These are phyloP conservation scores for Pachypeltis micranthus DNA, from an alignment of 1,140 invertebrate species.

Conservation along the genomic window DNA sequence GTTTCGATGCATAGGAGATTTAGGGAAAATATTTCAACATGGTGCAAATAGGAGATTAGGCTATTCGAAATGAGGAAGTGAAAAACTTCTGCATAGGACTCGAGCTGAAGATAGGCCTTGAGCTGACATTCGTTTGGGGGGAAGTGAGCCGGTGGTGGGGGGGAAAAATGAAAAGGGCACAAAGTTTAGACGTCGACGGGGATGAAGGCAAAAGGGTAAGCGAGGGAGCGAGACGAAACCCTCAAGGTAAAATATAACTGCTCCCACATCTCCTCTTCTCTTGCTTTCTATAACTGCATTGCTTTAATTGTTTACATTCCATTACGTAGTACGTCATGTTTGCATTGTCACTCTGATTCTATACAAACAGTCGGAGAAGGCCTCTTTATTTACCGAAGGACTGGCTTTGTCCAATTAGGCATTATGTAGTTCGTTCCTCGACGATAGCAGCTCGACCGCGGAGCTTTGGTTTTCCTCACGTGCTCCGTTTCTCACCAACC, in stretches of 20 bases:
- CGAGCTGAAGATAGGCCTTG: too few species aligned
- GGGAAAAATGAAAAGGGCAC: too few species aligned
- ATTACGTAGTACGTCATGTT: conserved; percentile 20
- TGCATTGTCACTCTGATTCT: conserved; percentile 19
- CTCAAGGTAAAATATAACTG: conserved; percentile 9
- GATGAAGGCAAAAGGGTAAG: neutral
- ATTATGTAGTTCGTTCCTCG: conserved; percentile 15
- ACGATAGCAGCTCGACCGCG: neutral
- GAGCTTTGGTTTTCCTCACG: neutral
- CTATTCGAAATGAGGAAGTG: too few species aligned
- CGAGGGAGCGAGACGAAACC: neutral
- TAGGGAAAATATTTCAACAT: too few species aligned
- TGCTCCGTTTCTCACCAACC: conserved; percentile 5
- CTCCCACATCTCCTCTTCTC: conserved; percentile 2
- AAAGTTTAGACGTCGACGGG: neutral
- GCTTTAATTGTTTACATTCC: conserved; percentile 21
- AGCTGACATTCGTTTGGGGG: too few species aligned
- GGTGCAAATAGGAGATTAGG: too few species aligned
- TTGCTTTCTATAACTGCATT: conserved; percentile 15
- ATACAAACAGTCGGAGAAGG: conserved; percentile 15
- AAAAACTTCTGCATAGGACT: too few species aligned
- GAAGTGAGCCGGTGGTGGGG: too few species aligned
- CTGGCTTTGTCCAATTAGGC: conserved; percentile 16
- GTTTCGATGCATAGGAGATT: too few species aligned
- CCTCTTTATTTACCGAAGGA: conserved; percentile 15